Base-by-base conservation (phyloP, 2,888 invertebrate species). In the Athalia cordata region DNA sequence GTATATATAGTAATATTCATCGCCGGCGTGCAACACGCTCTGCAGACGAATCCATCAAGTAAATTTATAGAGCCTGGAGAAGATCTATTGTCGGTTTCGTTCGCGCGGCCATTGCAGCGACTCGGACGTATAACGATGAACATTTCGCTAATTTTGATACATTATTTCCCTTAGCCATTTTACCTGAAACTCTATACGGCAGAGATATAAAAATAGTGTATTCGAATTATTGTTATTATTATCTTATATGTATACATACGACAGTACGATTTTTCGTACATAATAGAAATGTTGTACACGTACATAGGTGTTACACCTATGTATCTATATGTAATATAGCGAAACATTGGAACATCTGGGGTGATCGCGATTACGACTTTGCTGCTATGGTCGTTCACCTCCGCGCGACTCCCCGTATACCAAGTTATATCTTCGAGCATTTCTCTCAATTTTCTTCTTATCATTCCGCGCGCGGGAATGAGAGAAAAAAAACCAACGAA, bases 401-500 rank as follows among this genome's bases (percentile, higher is more conserved):
- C 57, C 47, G 68, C 29, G 72, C 45, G 67, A 55, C 70, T 62
- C 52, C 45, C n/a, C 8, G 70, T 59, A 57, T n/a, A 62, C 61
- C 50, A 57, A n/a, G 9, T 9, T 61, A 43, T 61, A 64, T 57
- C 65, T 65, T 47, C 49, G 65, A 43, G 55, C 67, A 75, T 80
- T 78, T 50, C 77, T 43, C 67, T 64, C 68, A 68, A 68, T 68
- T 68, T 68, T 55, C 68, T 29, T 29, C 68, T 70, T 79, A 72
- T 77, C 77, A 77, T 78, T 70, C 62, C 62, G 13, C 50, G 64
- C 29, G 29, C 29, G 29, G 29, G 29, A 29, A 29, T 29, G 59
- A 50, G 64, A 47, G 78, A 70, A 75, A 79, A 65, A 78, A n/a
- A n/a, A n/a, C n/a, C 29, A 77, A 79, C 50, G 78, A 78, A 67